Evolutionary conservation across 2,113 vertebrate species (phyloP).

Genomic region (Thunnus maccoyii): DNA sequence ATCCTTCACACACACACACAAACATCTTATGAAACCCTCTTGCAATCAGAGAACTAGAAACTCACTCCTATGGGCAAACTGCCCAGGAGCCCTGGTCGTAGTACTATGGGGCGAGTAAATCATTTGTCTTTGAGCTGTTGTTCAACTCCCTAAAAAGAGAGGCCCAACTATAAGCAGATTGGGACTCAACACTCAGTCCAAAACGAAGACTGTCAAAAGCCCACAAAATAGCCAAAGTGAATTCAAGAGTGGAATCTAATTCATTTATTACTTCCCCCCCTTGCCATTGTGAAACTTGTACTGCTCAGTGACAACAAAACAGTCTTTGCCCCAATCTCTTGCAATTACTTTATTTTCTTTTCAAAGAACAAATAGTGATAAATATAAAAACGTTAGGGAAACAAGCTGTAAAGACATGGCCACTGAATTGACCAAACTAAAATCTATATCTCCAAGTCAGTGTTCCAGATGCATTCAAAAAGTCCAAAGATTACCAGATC

Average conservation of each 20-base stretch:
- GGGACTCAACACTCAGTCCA: constrained; percentile 36
- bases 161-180: constrained; percentile 40
- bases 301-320: background rate
- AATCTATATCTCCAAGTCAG: constrained; percentile 28
- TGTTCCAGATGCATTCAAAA: constrained; percentile 46
- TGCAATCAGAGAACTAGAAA: constrained; percentile 42
- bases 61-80: constrained; percentile 47
- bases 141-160: constrained; percentile 47
- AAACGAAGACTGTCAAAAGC: constrained; percentile 30
- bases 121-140: constrained; percentile 63
- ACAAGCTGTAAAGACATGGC: constrained; percentile 4
- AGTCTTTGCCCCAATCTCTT: background rate
- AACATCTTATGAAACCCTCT: constrained; percentile 32
- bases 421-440: constrained; percentile 25
- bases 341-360: background rate
- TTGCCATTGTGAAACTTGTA: background rate
- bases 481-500: constrained; percentile 50
- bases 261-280: constrained; percentile 20
- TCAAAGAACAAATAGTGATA: background rate
- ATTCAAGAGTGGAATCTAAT: constrained; percentile 17
- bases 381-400: background rate
- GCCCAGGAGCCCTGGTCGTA: constrained; percentile 48
- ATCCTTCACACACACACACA: constrained; percentile 22
- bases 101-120: constrained; percentile 37
- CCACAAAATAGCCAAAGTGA: constrained; percentile 18